phyloP scores from a whole-genome alignment of 2,797 vertebrate species.

The Liparis tanakae region DNA sequence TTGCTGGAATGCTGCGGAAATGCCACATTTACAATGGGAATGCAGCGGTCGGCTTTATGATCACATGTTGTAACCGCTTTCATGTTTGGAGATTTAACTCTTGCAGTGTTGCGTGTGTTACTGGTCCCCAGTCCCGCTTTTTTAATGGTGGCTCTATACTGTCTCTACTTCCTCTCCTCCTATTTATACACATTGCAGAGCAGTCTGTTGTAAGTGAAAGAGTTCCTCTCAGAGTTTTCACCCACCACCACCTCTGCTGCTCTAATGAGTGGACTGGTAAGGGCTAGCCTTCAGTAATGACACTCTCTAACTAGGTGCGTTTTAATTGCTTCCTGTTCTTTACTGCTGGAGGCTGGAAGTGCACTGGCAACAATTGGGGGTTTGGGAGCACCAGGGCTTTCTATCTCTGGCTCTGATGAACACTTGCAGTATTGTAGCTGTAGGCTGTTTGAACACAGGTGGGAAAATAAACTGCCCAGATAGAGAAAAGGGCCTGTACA shows the following conservation, averaged over 20 bases:
- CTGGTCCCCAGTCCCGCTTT: constrained; percentile 15
- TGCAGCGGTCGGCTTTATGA: neutral
- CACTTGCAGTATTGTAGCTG: constrained; percentile 62
- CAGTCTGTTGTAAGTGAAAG: constrained; percentile 65
- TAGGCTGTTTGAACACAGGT: constrained; percentile 55
- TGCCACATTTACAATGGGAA: constrained; percentile 14
- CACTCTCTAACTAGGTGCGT: constrained; percentile 80
- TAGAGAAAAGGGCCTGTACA: constrained; percentile 1
- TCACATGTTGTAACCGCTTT: constrained; percentile 4
- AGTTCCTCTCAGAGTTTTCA: constrained; percentile 71
- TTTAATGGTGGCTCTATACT: constrained; percentile 22
- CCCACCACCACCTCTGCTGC: constrained; percentile 70
- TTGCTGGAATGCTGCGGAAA: constrained; percentile 30
- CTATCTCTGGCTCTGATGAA: constrained; percentile 74
- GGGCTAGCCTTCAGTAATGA: constrained; percentile 81
- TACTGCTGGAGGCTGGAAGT: constrained; percentile 77
- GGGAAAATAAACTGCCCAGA: constrained; percentile 50
- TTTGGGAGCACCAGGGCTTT: constrained; percentile 61
- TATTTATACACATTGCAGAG: constrained; percentile 48
- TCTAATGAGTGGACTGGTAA: constrained; percentile 84
- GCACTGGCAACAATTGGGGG: constrained; percentile 69
- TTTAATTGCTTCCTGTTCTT: constrained; percentile 89
- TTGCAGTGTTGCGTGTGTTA: constrained; percentile 11
- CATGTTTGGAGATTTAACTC: constrained; percentile 11
- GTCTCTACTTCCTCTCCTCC: constrained; percentile 32